Conservation (phyloP, 2,113 vertebrate genomes). For the Oreocharis arfaki region DNA sequence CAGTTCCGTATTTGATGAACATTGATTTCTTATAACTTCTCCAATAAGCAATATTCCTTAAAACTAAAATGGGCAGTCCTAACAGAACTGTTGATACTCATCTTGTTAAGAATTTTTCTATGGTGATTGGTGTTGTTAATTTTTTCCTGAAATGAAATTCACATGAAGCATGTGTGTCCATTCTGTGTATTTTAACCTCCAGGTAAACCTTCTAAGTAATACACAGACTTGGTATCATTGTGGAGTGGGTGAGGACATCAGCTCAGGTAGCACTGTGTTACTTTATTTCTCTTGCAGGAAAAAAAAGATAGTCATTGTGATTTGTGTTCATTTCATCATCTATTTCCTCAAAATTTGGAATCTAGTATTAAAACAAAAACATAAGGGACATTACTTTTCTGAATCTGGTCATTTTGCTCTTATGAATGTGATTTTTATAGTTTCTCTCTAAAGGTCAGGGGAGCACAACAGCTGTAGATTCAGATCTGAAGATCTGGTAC, state of each 20-base stretch:
- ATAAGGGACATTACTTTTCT: neutral
- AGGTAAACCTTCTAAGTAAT: neutral
- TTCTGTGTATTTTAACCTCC: neutral
- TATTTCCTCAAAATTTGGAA: neutral
- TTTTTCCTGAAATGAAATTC: neutral
- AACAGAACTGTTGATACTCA: neutral
- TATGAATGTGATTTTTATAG: neutral
- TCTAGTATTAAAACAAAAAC: neutral
- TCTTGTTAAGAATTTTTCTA: neutral
- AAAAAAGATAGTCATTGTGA: neutral
- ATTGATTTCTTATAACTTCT: neutral
- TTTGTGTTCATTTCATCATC: neutral
- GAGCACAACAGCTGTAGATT: neutral
- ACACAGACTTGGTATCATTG: neutral
- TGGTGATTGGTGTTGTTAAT: neutral
- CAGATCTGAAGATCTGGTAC: neutral
- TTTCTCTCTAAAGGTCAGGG: neutral
- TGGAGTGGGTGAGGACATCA: neutral
- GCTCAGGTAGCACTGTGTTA: neutral
- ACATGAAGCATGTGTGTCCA: fast-evolving
- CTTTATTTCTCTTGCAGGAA: neutral
- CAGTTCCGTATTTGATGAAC: neutral
- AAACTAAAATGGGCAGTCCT: neutral
- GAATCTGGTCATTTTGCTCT: neutral
- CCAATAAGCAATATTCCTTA: neutral